Conservation (phyloP, 2,113 vertebrate genomes). For the Coptodon bakossiorum region DNA sequence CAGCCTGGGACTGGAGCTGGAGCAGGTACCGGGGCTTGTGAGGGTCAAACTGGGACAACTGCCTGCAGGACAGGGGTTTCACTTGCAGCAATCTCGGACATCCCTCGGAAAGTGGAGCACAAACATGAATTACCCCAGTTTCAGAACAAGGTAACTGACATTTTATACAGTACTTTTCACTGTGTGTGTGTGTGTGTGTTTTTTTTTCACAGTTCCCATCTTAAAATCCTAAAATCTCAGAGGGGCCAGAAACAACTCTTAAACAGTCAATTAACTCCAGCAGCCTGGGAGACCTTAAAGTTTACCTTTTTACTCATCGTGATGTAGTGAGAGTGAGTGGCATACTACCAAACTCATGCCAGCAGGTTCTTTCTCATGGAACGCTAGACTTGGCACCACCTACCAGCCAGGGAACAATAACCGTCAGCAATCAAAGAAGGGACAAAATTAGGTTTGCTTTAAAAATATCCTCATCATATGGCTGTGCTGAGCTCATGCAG, state of each 20-base stretch:
- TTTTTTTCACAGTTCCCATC: not conserved
- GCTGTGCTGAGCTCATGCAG: conserved; percentile 53
- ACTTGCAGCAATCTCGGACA: conserved; percentile 16
- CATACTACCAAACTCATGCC: not conserved
- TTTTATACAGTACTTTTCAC: not conserved
- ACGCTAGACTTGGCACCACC: conserved; percentile 46
- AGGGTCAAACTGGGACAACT: conserved; percentile 41
- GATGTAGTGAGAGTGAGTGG: not conserved
- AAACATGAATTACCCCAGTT: conserved; percentile 22
- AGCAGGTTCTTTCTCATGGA: conserved; percentile 33
- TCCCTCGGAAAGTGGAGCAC: conserved; percentile 26
- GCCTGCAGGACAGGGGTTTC: conserved; percentile 31
- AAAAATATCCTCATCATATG: conserved; percentile 57
- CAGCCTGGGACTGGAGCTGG: conserved; percentile 24
- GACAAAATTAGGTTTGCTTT: conserved; percentile 58
- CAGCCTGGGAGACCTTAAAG: not conserved
- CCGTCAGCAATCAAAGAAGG: conserved; percentile 48
- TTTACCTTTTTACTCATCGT: not conserved
- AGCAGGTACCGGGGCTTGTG: conserved; percentile 31
- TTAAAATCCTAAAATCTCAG: not conserved
- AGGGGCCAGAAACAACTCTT: not conserved
- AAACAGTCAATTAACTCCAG: not conserved
- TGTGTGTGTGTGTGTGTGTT: not conserved
- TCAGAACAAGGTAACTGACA: conserved; percentile 51
- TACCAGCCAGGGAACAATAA: conserved; percentile 20